Base-by-base conservation (phyloP, 2,888 invertebrate genomes). In the Cataglyphis albicans region DNA sequence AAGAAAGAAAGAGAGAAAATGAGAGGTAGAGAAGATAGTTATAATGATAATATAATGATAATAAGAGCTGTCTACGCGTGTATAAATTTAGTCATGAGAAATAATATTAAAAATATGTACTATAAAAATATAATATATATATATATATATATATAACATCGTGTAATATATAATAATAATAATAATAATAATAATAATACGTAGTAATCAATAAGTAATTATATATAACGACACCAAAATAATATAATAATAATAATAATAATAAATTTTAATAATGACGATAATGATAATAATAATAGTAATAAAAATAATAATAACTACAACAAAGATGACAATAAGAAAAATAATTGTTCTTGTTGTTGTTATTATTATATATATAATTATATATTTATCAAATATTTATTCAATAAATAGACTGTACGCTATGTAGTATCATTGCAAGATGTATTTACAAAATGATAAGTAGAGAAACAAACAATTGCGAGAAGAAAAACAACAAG, bases 311-410 rank as follows among this genome's bases (percentile, higher is more conserved):
- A 84, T 86, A 87, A 84, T 57, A 74, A 81, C 35, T 12, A 32
- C 59, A 63, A 59, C 41, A 38, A 81, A 29, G n/a, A 63, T 41
- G 57, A n/a, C 32, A 55, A 81, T 21, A 29, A 81, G 12, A 29
- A 74, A 25, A 18, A 74, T 63, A 63, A 85, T 35, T 25, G 29
- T 55, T 68, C 55, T 48, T 80, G 9, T 57, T 78, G 41, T 48
- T 44, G 59, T 70, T 91, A 91, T 88, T 90, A 90, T 92, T 91
- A 92, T 91, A 93, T 93, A 93, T 90, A 92, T 91, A 93, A 93
- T 93, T 91, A 93, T 92, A 93, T 94, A 94, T 94, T 94, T 94
- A 93, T 94, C 93, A 93, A 94, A 93, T 93, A 94, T 93, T 55
- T 93, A 93, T 93, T 92, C 90, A 92, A 92, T 90, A 91, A 92